Evolutionary conservation across 2,797 vertebrate genomes (phyloP).

Genomic region (Cetoscarus ocellatus): DNA sequence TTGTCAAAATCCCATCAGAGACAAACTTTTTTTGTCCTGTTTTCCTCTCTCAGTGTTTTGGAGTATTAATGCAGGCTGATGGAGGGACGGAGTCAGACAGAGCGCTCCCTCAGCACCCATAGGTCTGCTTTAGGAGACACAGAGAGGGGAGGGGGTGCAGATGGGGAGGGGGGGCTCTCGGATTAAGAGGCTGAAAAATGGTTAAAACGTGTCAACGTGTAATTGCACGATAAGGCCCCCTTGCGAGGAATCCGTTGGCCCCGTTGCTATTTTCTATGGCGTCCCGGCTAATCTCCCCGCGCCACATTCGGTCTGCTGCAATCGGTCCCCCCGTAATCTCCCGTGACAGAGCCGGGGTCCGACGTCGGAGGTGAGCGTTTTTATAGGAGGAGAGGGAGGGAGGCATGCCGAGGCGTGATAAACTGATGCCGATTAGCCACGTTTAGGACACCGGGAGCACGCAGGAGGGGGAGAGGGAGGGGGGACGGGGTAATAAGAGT

Average conservation of each 20-base stretch:
- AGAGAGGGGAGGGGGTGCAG: constrained; percentile 22
- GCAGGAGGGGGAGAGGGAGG: constrained; percentile 77
- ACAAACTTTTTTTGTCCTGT: not conserved
- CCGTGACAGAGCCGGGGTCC: constrained; percentile 95
- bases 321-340: constrained; percentile 99
- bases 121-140: constrained; percentile 90
- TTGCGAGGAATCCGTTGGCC: constrained; percentile 99
- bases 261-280: constrained; percentile 97
- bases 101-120: constrained; percentile 72
- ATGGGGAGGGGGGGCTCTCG: constrained; percentile 78
- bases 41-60: not conserved
- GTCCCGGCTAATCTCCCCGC: constrained; percentile 93
- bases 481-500: constrained; percentile 72
- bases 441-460: constrained; percentile 96
- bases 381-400: constrained; percentile 92
- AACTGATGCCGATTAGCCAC: constrained; percentile 99
- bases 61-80: constrained; percentile 23
- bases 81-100: constrained; percentile 26
- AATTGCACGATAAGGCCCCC: constrained; percentile 99
- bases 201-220: constrained; percentile 99
- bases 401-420: constrained; percentile 98
- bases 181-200: constrained; percentile 99
- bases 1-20: not conserved
- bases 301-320: constrained; percentile 98
- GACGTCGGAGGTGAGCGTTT: constrained; percentile 93